These are phyloP conservation scores for Encarsia formosa DNA, from an alignment of 2,888 invertebrate genomes.

Conservation along the genomic window DNA sequence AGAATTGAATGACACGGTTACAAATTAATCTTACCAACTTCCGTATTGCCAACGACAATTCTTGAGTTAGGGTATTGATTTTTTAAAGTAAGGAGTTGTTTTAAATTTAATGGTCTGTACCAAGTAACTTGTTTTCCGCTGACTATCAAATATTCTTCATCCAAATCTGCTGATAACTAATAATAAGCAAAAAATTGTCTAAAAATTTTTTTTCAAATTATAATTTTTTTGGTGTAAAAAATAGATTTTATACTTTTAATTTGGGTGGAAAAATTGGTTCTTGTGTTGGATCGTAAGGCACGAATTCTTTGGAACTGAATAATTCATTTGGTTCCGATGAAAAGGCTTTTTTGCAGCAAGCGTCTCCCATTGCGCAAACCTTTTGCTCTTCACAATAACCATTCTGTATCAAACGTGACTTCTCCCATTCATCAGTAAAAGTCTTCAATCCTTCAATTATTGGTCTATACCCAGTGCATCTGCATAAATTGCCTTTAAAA, in stretches of 20 bases:
- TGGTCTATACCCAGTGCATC: constrained; percentile 89
- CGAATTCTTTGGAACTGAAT: constrained; percentile 60
- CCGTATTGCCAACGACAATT: constrained; percentile 82
- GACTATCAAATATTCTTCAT: constrained; percentile 59
- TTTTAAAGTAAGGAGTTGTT: constrained; percentile 66
- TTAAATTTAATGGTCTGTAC: constrained; percentile 66
- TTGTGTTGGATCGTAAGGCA: constrained; percentile 72
- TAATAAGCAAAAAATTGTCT: constrained; percentile 8
- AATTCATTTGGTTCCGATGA: constrained; percentile 46
- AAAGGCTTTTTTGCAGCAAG: constrained; percentile 56
- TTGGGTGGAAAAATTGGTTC: constrained; percentile 93
- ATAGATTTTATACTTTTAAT: constrained; percentile 55
- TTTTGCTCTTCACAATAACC: constrained; percentile 29
- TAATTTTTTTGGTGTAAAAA: constrained; percentile 15
- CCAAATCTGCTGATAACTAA: constrained; percentile 51
- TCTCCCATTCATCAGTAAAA: constrained; percentile 70
- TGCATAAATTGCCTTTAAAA: constrained; percentile 63
- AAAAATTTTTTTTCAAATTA: neutral
- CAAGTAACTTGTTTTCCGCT: constrained; percentile 64
- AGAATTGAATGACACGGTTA: neutral
- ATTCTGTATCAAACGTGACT: constrained; percentile 33
- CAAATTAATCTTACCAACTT: constrained; percentile 60
- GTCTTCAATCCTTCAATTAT: constrained; percentile 86
- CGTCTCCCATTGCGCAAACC: constrained; percentile 60
- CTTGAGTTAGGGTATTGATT: constrained; percentile 62